Evolutionary conservation across 2,888 invertebrate species (phyloP), one percentile per base, ranked within the genome.

Genomic region (Melieria crassipennis): DNA sequence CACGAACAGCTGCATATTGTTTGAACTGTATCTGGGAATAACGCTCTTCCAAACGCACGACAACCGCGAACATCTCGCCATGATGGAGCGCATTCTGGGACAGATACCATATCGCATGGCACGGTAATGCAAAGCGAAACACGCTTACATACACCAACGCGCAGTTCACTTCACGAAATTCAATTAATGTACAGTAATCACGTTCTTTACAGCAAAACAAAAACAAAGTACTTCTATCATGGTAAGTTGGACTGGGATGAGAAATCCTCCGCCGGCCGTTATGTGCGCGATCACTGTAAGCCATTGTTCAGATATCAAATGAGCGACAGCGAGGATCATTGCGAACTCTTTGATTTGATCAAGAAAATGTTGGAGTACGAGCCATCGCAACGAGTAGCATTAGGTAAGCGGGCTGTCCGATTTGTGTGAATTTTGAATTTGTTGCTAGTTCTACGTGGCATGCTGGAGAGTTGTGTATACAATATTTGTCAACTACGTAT

Each of bases 21-120:
- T 99, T 88, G 99, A 99, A 89, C 89, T 99, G 82, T 98, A 99
- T 89, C 91, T 98, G 84, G 99, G 99, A 80, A 96, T 97, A 84
- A 99, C 99, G 75, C 91, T 99, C 79, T 99, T 99, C 91, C 98
- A 99, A 91, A 99, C 99, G 55, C 99, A 99, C 88, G 99, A 99
- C 89, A 99, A 99, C 89, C 92, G 97, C 78, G 99, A 99, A 87
- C 99, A 99, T 89, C 91, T 99, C 85, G 99, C 99, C 79, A 99
- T 99, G 99, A 99, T 99, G 99, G 98, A 99, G 88, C 90, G 98
- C 81, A 99, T 99, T 82, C 90, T 99, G 75, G 99, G 99, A 74
- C 93, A 96, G 79, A 93, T 99, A 86, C 99, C 99, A 67, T 94
- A 94, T 89, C 92, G 87, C 76, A 87, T 87, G 87, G 87, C 87